Base-by-base conservation (phyloP, 1,140 invertebrate genomes). In the Aporrectodea caliginosa region DNA sequence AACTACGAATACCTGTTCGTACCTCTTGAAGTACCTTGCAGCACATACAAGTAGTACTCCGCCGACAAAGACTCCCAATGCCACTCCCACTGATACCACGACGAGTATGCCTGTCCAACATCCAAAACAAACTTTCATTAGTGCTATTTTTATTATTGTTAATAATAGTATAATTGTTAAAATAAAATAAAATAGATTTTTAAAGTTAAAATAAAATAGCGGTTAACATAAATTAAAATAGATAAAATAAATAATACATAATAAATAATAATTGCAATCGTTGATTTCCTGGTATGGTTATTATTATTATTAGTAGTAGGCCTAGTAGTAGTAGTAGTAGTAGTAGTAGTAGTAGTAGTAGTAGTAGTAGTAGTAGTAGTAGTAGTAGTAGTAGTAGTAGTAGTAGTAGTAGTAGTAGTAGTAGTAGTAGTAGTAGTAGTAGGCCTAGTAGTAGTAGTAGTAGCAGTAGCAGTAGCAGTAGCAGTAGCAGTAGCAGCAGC, bases 51-150 rank as follows among this genome's bases (percentile, higher is more conserved):
- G 77, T 1, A 78, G 58, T 2, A 78, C 58, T 2, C 77, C 77
- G 12, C 77, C 77, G n/a, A 78, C 31, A 58, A 78, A 78, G 27
- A 78, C 77, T 1, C 77, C 77, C 43, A 78, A 43, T 1, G 77
- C 77, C 58, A 78, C 77, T 16, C 77, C 75, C 14, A 78, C 34
- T 2, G 77, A 69, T n/a, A 78, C 77, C 77, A 78, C 77, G 22
- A 78, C 2, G 1, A 78, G 31, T 31, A 78, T 78, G 34, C 77
- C 77, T 78, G 68, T 22, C 1, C 33, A 30, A 70, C 16, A 30
- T 27, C 16, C n/a, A 70, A 27, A 30, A 70, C 31, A 30, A 70
- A n/a, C n/a, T n/a, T n/a, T n/a, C n/a, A n/a, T n/a, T n/a, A n/a
- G n/a, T n/a, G n/a, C n/a, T n/a, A n/a, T n/a, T n/a, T n/a, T n/a